Percentiles rank a stretch among this genome's conserved stretches.
Conservation (phyloP, 2,797 vertebrate species). For the Melanotaenia pygmaea region DNA sequence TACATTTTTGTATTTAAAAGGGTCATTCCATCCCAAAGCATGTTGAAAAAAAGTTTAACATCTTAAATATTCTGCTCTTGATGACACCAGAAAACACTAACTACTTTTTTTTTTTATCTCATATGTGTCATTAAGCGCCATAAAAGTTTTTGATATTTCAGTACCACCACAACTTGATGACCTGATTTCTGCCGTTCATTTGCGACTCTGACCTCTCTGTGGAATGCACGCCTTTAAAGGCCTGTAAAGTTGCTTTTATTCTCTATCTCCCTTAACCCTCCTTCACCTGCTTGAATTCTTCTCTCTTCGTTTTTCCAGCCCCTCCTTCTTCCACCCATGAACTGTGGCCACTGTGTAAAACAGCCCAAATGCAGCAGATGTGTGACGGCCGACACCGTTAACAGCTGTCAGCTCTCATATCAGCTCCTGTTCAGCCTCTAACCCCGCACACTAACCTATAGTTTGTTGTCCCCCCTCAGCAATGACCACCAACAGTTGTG, state of each 20-base stretch:
- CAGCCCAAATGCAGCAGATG: conserved; percentile 72
- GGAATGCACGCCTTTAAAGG: conserved; percentile 67
- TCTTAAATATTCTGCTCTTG: background rate
- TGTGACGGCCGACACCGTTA: conserved; percentile 63
- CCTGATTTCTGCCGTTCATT: conserved; percentile 36
- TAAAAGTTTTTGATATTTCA: background rate
- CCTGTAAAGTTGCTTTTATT: conserved; percentile 57
- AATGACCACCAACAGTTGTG: conserved; percentile 33
- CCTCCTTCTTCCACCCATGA: conserved; percentile 26
- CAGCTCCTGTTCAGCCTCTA: conserved; percentile 47
- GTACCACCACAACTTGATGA: conserved; percentile 7
- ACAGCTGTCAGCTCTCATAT: conserved; percentile 75
- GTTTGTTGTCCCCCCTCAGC: conserved; percentile 3
- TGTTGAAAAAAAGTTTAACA: conserved; percentile 4
- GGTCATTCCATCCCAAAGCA: conserved; percentile 17
- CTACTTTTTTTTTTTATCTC: background rate
- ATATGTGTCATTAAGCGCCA: background rate
- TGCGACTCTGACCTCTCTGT: conserved; percentile 37
- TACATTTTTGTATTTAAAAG: conserved; percentile 16
- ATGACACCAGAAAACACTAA: no score
- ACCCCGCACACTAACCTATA: conserved; percentile 29
- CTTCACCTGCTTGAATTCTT: conserved; percentile 66
- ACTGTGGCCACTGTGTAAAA: conserved; percentile 61
- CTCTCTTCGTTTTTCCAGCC: conserved; percentile 35
- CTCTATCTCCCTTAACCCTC: conserved; percentile 42